Evolutionary conservation across 2,888 invertebrate species (phyloP).

Genomic region (Anarsia innoxiella): DNA sequence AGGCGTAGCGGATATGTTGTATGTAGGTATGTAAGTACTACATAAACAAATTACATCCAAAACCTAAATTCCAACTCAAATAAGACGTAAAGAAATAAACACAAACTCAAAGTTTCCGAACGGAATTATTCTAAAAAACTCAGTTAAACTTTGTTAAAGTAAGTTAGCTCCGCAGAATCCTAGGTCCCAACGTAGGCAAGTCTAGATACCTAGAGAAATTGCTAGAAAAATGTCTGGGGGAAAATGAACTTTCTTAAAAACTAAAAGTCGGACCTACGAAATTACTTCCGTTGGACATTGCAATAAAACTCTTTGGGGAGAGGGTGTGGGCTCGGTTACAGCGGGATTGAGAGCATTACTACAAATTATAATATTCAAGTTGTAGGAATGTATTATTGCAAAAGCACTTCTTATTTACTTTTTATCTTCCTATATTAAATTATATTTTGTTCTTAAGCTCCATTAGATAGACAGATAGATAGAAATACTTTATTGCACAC

Average conservation of each 20-base stretch:
- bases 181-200: slow-evolving; percentile 14
- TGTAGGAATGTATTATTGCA: no score
- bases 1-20: no score
- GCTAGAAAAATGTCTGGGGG: slow-evolving; percentile 56
- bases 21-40: no score
- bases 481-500: no score
- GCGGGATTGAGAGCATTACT: no score
- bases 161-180: slow-evolving; percentile 31
- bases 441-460: no score
- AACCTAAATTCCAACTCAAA: slow-evolving; percentile 16
- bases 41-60: no score
- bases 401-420: no score
- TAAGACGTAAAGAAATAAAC: slow-evolving; percentile 13
- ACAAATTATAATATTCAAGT: no score
- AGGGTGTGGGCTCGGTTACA: slow-evolving; percentile 28
- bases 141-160: slow-evolving; percentile 9
- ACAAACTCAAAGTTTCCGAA: slow-evolving; percentile 7
- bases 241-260: slow-evolving; percentile 72
- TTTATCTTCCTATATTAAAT: no score
- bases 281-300: slow-evolving; percentile 71
- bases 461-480: no score
- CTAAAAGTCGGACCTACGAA: slow-evolving; percentile 73
- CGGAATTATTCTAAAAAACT: slow-evolving; percentile 12
- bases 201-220: slow-evolving; percentile 25
- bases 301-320: slow-evolving; percentile 71